Evolutionary conservation across 2,797 vertebrate genomes (phyloP).

Genomic region (Cyprinella venusta): DNA sequence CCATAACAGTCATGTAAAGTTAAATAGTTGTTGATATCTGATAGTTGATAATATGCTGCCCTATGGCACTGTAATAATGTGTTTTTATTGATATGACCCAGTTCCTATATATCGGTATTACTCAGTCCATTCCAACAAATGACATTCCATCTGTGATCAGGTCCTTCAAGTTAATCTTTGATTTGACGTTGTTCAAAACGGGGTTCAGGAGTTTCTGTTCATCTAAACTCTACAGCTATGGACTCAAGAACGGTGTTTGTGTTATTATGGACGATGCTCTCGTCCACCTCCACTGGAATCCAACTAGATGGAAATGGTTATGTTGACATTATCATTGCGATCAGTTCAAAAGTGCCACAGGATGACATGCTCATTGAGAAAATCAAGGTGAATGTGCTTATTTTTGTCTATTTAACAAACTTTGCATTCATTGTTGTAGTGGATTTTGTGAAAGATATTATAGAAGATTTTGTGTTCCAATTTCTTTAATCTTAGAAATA

Average conservation of each 20-base stretch:
- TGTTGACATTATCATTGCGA: slow-evolving; percentile 51
- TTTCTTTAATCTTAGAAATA: background rate
- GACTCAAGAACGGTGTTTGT: background rate
- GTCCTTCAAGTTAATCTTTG: background rate
- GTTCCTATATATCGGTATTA: background rate
- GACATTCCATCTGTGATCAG: background rate
- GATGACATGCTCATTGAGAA: slow-evolving; percentile 29
- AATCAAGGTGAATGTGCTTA: slow-evolving; percentile 39
- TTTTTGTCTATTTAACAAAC: background rate
- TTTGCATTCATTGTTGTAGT: background rate
- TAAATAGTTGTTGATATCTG: no score
- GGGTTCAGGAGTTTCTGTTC: background rate
- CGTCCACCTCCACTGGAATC: slow-evolving; percentile 30
- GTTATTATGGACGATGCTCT: slow-evolving; percentile 34
- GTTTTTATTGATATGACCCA: background rate
- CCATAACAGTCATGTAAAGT: no score
- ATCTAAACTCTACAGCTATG: background rate
- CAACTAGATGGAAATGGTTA: slow-evolving; percentile 54
- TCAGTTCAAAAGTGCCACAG: slow-evolving; percentile 46
- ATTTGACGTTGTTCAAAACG: background rate
- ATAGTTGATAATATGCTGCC: background rate
- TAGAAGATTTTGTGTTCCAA: background rate
- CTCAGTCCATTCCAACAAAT: background rate
- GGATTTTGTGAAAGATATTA: background rate
- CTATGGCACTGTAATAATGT: background rate